A percentile compares a stretch with the other conserved stretches of the same genome.
Evolutionary conservation across 2,888 invertebrate species (phyloP).

Genomic region (Meteorus cinctellus): DNA sequence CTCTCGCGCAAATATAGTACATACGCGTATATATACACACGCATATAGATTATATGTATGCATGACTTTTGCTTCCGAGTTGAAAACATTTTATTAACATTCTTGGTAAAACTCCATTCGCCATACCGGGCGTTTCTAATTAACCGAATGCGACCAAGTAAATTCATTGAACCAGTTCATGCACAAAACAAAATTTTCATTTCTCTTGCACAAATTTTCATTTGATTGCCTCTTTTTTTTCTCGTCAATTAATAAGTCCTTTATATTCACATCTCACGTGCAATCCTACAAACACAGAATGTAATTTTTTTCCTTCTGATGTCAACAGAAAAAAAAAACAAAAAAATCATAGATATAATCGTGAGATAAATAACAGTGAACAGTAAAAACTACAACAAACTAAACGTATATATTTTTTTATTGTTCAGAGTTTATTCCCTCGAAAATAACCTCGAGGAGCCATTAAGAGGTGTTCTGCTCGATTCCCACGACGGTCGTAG

Average conservation of each 20-base stretch:
- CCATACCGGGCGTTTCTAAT: conserved; percentile 48
- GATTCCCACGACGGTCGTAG: conserved; percentile 46
- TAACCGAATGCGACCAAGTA: conserved; percentile 48
- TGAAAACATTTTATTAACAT: conserved; percentile 54
- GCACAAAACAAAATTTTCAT: conserved; percentile 31
- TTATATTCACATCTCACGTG: too few relatives aligned
- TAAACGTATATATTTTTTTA: neutral
- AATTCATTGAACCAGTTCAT: conserved; percentile 32
- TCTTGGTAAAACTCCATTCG: conserved; percentile 51
- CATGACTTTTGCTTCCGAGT: conserved; percentile 26
- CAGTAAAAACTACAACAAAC: neutral
- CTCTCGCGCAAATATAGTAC: conserved; percentile 7
- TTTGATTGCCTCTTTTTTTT: neutral
- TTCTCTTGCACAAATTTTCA: conserved; percentile 8
- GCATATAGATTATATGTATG: conserved; percentile 5
- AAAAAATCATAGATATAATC: neutral
- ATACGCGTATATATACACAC: conserved; percentile 8
- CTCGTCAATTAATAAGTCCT: neutral
- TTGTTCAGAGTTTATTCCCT: neutral
- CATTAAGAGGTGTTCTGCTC: conserved; percentile 38
- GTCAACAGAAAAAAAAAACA: neutral
- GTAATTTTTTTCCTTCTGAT: neutral
- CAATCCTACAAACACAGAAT: too few relatives aligned
- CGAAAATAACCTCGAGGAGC: conserved; percentile 29
- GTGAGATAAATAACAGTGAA: neutral